phyloP scores from a whole-genome alignment of 2,113 vertebrate species.

The Crotalus viridis region DNA sequence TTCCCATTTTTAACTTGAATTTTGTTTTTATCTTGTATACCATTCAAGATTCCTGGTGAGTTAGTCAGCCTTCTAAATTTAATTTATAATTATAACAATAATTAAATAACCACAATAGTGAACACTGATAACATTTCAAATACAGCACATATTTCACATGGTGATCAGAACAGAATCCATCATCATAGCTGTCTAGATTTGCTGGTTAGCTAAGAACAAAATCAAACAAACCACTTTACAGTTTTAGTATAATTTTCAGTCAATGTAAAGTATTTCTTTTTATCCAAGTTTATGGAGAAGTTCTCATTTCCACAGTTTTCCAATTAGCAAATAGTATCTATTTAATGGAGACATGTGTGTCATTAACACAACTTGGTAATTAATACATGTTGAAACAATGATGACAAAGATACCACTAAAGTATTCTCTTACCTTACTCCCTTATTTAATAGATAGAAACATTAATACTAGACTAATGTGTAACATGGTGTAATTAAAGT shows the following conservation, averaged over 20 bases:
- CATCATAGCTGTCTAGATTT: neutral
- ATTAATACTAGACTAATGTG: neutral
- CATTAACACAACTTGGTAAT: neutral
- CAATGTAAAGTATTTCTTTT: neutral
- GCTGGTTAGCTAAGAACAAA: neutral
- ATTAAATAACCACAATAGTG: neutral
- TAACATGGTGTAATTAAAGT: neutral
- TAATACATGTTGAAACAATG: neutral
- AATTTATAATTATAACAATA: neutral
- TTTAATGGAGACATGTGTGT: neutral
- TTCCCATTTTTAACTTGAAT: neutral
- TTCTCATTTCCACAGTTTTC: neutral
- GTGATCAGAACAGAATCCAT: neutral
- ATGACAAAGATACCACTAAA: neutral
- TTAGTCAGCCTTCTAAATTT: neutral
- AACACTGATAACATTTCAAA: neutral
- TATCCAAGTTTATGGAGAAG: neutral
- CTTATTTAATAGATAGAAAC: neutral
- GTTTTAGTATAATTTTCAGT: neutral
- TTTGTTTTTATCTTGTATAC: neutral
- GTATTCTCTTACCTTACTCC: neutral
- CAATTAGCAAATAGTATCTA: neutral
- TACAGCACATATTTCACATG: neutral
- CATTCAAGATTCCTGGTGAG: neutral
- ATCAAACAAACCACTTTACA: neutral